A percentile compares a stretch with the other conserved stretches of the same genome.
Conservation (phyloP, 1,140 invertebrate genomes). For the Proctacanthus coquilletti region DNA sequence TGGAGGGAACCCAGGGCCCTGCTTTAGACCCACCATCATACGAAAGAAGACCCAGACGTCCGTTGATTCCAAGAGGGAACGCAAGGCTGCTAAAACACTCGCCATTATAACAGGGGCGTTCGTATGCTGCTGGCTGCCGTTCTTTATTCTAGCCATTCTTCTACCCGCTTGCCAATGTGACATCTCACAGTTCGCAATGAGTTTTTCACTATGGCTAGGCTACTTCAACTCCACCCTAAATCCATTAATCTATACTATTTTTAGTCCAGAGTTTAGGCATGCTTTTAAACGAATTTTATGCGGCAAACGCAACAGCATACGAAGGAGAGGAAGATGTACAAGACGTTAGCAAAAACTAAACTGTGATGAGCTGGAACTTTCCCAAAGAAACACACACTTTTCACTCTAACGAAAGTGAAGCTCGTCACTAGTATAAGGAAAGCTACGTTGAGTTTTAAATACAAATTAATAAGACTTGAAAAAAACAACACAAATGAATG, state of each 20-base stretch:
- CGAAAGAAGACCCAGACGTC: constrained; percentile 44
- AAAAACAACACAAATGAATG: no score
- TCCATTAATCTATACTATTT: constrained; percentile 78
- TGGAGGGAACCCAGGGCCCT: constrained; percentile 18
- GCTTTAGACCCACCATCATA: constrained; percentile 1
- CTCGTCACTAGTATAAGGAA: no score
- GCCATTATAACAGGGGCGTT: constrained; percentile 84
- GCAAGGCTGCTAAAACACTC: constrained; percentile 80
- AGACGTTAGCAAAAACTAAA: neutral
- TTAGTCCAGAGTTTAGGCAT: constrained; percentile 74
- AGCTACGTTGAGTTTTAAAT: no score
- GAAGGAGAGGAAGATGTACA: constrained; percentile 15
- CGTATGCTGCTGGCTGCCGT: constrained; percentile 77
- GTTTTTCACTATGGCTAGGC: constrained; percentile 62
- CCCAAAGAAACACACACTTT: no score
- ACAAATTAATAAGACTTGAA: no score
- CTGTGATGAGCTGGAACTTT: neutral
- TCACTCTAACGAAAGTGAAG: no score
- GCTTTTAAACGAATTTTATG: constrained; percentile 72
- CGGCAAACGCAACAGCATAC: constrained; percentile 37
- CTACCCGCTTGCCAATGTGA: constrained; percentile 52
- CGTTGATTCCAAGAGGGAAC: constrained; percentile 65
- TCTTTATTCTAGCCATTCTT: constrained; percentile 76
- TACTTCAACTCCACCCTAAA: constrained; percentile 84
- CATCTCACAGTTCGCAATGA: constrained; percentile 42